Evolutionary conservation across 2,113 vertebrate species (phyloP).

Genomic region (Globicephala melas): DNA sequence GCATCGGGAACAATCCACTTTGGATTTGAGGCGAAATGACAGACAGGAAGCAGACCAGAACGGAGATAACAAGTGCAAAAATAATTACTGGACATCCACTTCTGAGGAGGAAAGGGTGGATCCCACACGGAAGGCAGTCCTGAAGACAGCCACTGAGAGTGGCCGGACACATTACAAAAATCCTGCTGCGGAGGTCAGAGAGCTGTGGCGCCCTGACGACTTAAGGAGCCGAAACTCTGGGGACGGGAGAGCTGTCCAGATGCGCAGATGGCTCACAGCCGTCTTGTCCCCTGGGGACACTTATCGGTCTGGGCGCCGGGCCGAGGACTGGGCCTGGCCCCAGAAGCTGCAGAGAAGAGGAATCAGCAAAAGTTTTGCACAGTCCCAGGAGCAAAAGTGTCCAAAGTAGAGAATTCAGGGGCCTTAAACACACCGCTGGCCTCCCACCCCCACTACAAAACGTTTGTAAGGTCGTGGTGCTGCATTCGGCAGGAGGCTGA

Average conservation of each 20-base stretch:
- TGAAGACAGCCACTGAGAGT: rapidly evolving
- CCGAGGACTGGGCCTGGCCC: not conserved
- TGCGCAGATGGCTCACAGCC: not conserved
- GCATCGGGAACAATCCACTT: too few relatives aligned
- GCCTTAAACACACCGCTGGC: not conserved
- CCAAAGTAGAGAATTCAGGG: not conserved
- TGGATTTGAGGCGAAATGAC: too few relatives aligned
- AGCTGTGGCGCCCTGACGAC: rapidly evolving
- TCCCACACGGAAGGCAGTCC: not conserved
- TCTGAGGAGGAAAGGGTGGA: not conserved
- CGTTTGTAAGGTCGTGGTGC: rapidly evolving
- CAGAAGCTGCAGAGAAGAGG: too few relatives aligned
- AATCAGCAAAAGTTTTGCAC: not conserved
- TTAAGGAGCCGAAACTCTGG: not conserved
- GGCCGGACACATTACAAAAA: rapidly evolving
- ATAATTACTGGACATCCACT: not conserved
- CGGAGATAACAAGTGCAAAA: too few relatives aligned
- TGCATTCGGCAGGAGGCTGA: too few relatives aligned
- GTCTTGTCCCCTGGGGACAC: not conserved
- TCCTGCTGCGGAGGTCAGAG: rapidly evolving
- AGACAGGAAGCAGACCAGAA: too few relatives aligned
- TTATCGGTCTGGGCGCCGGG: rapidly evolving
- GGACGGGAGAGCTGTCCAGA: rapidly evolving
- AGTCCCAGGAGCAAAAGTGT: too few relatives aligned
- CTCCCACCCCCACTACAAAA: not conserved